A percentile compares a stretch with the other conserved stretches of the same genome.
phyloP scores from a whole-genome alignment of 92 coral and sea anemone genomes.

The Diadumene lineata region DNA sequence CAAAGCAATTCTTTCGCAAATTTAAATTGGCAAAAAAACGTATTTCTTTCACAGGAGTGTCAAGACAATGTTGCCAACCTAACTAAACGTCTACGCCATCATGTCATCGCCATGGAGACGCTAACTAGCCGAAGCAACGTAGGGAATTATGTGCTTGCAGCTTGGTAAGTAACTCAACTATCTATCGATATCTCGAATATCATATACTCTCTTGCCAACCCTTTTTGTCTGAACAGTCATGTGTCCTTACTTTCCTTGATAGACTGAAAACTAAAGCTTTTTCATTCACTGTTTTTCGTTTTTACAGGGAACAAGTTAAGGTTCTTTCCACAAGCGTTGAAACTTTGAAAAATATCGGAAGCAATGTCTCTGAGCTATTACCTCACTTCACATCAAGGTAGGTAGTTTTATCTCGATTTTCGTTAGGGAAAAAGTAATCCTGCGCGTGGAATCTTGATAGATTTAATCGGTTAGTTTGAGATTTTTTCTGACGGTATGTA shows the following conservation, averaged over 20 bases:
- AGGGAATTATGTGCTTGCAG: slow-evolving; percentile 39
- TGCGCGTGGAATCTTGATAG: too few species aligned
- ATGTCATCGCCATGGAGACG: slow-evolving; percentile 55
- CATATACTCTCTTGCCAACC: too few species aligned
- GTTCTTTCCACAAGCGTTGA: slow-evolving; percentile 10
- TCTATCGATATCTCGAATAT: too few species aligned
- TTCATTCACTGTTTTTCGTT: neutral
- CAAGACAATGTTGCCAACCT: slow-evolving; percentile 32
- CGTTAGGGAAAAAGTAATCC: too few species aligned
- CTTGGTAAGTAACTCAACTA: slow-evolving; percentile 44
- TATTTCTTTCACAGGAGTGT: slow-evolving; percentile 40
- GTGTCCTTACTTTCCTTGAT: too few species aligned
- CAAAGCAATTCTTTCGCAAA: neutral
- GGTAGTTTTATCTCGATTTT: neutral
- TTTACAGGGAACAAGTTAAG: slow-evolving; percentile 15
- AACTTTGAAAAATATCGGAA: slow-evolving; percentile 3
- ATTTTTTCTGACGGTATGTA: too few species aligned
- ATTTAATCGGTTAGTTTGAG: too few species aligned
- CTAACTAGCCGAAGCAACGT: slow-evolving; percentile 41
- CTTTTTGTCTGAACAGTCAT: too few species aligned
- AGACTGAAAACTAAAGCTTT: too few species aligned
- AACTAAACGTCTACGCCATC: slow-evolving; percentile 45
- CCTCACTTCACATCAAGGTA: slow-evolving; percentile 30
- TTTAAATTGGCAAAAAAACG: neutral
- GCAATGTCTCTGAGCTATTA: slow-evolving; percentile 3